Evolutionary conservation across 2,888 invertebrate genomes (phyloP), one percentile per base, ranked within the genome.

Genomic region (Allygus modestus): DNA sequence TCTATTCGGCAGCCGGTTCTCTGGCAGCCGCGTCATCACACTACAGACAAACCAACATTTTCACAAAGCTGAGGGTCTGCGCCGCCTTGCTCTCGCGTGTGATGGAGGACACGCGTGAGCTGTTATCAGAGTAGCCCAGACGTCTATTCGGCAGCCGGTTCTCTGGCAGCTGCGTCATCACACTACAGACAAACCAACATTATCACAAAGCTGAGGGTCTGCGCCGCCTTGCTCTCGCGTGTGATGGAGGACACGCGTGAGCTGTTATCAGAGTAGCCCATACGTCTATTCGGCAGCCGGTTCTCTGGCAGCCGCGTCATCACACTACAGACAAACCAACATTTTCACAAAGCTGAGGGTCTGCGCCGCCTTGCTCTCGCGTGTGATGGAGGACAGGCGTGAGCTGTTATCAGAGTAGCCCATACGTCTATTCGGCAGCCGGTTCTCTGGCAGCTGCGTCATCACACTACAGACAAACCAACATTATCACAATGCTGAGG

Each of bases 151-250:
- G 37, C 37, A 37, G 37, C 9, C 37, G 37, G 37, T 37, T 37
- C 37, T 37, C 37, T 9, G 37, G 37, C 37, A 37, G 37, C 37
- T 9, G 37, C 4, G 37, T 37, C 37, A 37, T 37, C 37, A 37
- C 37, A 9, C 37, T 37, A 9, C 37, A 65, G 93, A 86, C 96
- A 96, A 4, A 37, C 37, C 37, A 37, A 37, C 5, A 37, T 9
- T 37, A 9, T 37, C 9, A 37, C 37, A 97, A n/a, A 93, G 86
- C 96, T 96, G 81, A 97, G 90, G 0, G 97, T 97, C 89, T 97
- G 96, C 1, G 97, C 96, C 0, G 97, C 97, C 91, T 97, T 97
- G 2, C 96, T 96, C 89, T 97, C 97, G 79, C 96, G 92, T 81
- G 96, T 92, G 84, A 92, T 90, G n/a, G 90, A 90, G 7, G 90